A percentile compares a stretch with the other conserved stretches of the same genome.
phyloP scores from a whole-genome alignment of 2,113 vertebrate species.

The Donacobius atricapilla region DNA sequence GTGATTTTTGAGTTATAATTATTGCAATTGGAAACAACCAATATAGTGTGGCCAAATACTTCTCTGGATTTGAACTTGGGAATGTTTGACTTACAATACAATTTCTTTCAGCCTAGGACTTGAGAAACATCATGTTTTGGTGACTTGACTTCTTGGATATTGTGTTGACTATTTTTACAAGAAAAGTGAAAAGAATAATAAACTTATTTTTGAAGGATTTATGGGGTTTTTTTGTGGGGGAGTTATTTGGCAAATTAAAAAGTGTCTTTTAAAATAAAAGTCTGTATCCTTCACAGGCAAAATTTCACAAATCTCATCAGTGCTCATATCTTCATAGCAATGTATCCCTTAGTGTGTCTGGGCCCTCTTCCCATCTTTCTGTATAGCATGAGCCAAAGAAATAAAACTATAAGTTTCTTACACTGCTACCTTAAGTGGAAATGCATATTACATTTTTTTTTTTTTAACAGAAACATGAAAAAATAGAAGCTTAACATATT shows the following conservation, averaged over 20 bases:
- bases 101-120: not conserved
- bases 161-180: not conserved
- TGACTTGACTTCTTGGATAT: not conserved
- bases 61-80: not conserved
- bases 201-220: not conserved
- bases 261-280: not conserved
- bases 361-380: not conserved
- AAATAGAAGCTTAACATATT: not conserved
- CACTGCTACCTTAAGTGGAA: not conserved
- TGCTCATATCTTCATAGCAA: not conserved
- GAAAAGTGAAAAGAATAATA: not conserved
- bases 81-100: not conserved
- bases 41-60: not conserved
- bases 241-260: not conserved
- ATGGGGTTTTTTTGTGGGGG: accelerated
- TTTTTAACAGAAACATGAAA: not conserved
- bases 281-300: not conserved
- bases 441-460: not conserved
- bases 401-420: not conserved
- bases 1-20: not conserved
- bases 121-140: not conserved
- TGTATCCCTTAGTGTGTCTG: not conserved
- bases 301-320: not conserved
- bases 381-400: not conserved
- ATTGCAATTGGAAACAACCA: not conserved